Percentiles rank a stretch among this genome's conserved stretches.
Conservation (phyloP, 2,797 vertebrate species). For the Microcaecilia unicolor region DNA sequence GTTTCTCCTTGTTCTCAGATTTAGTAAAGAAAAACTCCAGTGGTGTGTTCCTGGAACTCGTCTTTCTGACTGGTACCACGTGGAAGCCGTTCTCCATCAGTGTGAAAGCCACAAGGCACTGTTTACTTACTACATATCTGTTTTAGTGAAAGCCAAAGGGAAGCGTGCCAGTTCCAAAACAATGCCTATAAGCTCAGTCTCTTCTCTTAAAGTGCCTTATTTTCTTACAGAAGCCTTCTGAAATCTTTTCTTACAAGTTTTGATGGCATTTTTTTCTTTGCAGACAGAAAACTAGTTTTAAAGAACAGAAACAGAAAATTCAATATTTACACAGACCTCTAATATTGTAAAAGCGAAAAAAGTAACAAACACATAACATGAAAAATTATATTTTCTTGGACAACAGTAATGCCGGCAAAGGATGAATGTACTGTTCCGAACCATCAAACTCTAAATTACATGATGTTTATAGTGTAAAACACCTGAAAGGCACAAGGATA, state of each 20-base stretch:
- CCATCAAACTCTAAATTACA: conserved; percentile 35
- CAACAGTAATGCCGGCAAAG: conserved; percentile 37
- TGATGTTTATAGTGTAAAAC: conserved; percentile 29
- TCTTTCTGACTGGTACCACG: too few species aligned
- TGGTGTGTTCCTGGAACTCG: rapidly evolving
- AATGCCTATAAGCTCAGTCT: background rate
- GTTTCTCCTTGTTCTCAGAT: background rate
- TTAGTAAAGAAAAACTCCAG: background rate
- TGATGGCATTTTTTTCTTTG: too few species aligned
- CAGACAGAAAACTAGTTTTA: conserved; percentile 33
- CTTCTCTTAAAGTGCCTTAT: conserved; percentile 36
- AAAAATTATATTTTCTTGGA: conserved; percentile 28
- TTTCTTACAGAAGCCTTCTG: too few species aligned
- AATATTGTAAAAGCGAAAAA: conserved; percentile 13
- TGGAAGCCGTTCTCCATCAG: background rate
- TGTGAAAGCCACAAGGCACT: background rate
- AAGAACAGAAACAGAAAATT: conserved; percentile 26
- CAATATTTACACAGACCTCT: conserved; percentile 49
- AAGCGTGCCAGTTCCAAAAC: too few species aligned
- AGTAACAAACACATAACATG: conserved; percentile 5
- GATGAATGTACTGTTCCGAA: conserved; percentile 9
- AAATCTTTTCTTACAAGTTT: conserved; percentile 22
- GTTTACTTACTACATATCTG: background rate
- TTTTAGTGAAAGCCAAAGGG: background rate
- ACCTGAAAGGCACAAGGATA: conserved; percentile 30